Evolutionary conservation across 2,797 vertebrate genomes (phyloP), one percentile per base, ranked within the genome.

Genomic region (Pampus argenteus): DNA sequence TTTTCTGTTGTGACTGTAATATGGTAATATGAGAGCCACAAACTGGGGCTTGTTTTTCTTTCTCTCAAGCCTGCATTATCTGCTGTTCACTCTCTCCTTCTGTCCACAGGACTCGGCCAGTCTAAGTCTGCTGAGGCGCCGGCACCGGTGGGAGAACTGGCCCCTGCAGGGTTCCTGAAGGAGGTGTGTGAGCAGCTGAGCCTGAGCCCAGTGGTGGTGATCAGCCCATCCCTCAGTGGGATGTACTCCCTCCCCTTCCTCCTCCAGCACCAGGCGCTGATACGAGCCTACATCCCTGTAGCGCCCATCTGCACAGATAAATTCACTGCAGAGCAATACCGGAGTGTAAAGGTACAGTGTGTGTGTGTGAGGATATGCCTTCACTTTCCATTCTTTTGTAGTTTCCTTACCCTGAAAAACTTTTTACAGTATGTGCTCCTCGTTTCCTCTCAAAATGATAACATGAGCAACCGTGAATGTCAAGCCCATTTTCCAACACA

Each of bases 291-390:
- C 18, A 74, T 99, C 49, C 97, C 98, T 0, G 91, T 99, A 20
- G 98, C 98, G 5, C 98, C 98, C 56, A 98, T 99, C 92, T 99
- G 97, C 92, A 98, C 97, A 0, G 97, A 99, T 8, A 98, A 96
- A 73, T 96, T 98, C 92, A 89, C 77, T 0, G 88, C 79, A 0
- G 89, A 95, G 38, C 95, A 96, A 88, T 99, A 98, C 63, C 79
- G 86, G 45, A 83, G 79, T 25, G 87, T 97, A 22, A 93, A 97
- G 96, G 98, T 98, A 81, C 55, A 38, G 62, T 36, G 7, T 18
- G 48, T 42, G 3, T n/a, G 48, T 54, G 66, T 17, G 2, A 3
- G 51, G 20, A 44, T 25, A 31, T 6, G 18, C 17, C 26, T 50
- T 23, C 28, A 26, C 42, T 71, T 63, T 26, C 11, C n/a, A 51